Evolutionary conservation across 2,113 vertebrate species (phyloP).

Genomic region (Myotis brandtii): DNA sequence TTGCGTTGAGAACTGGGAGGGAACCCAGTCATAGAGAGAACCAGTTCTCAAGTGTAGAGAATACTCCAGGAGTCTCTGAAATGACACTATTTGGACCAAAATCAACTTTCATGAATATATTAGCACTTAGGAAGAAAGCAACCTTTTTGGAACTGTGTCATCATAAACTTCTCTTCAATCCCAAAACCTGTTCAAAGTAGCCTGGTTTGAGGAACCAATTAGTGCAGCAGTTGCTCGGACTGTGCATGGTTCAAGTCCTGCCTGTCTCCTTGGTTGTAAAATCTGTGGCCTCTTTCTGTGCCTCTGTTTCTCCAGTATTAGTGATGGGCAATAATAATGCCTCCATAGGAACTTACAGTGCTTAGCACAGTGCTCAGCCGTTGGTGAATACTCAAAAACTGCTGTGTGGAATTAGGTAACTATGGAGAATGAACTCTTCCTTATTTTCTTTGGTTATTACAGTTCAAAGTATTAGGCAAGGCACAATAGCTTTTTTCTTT

Average conservation of each 20-base stretch:
- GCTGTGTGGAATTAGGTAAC: neutral
- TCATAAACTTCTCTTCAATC: neutral
- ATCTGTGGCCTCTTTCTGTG: neutral
- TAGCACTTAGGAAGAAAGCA: neutral
- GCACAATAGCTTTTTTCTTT: constrained; percentile 35
- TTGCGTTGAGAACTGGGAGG: neutral
- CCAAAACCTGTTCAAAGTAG: neutral
- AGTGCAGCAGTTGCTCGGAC: neutral
- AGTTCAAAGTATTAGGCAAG: constrained; percentile 52
- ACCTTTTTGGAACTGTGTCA: neutral
- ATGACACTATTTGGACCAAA: neutral
- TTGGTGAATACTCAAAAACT: neutral
- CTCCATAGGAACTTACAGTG: neutral
- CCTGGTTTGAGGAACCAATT: neutral
- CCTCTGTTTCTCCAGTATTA: neutral
- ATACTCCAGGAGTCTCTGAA: neutral
- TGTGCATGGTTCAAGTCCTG: neutral
- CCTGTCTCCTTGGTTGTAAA: neutral
- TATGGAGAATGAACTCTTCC: neutral
- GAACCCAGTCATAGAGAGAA: neutral
- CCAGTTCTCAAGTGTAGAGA: neutral
- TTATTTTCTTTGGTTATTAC: constrained; percentile 48
- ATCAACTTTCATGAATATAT: neutral
- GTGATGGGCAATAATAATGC: neutral
- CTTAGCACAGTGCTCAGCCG: neutral